Base-by-base conservation (phyloP, 23 tunicate species). In the Ciona savignyi region DNA sequence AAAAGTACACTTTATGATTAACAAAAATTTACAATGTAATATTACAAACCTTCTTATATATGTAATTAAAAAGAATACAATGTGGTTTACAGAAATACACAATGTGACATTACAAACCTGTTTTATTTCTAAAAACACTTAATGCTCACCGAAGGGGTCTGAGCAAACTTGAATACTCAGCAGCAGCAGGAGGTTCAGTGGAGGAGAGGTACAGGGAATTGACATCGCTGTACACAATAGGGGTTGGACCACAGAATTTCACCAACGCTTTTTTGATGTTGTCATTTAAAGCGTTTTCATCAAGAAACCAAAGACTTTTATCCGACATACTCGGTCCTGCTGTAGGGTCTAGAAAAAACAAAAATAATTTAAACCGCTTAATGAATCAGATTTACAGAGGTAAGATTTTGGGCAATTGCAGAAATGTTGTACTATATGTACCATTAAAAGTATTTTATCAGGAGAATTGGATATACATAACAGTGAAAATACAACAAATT, bases 211-310 rank as follows among this genome's bases (percentile, higher is more conserved):
- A 92, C 0, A 90, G 74, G 23, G 83, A 80, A 70, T 92, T 86
- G 68, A 92, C 87, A 68, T 92, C 98, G 42, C 92, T 92, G 77
- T 82, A 88, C 26, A 85, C 98, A 73, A 92, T 86, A n/a, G 98
- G 98, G 23, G 93, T 66, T 0, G 98, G 98, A 22, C 92, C 90
- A 31, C 87, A 85, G 67, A 92, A 92, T 63, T 93, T 92, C n/a
- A 75, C 87, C 62, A 92, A 71, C n/a, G 94, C 86, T 62, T 86
- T 86, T 68, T 93, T 93, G 61, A 93, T 86, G 71, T 93, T 93
- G 51, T 93, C 98, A 33, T 73, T 77, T 29, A 93, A 69, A 19
- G 94, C 98, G 21, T 70, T 48, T 72, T 85, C 92, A 63, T 93
- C 98, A 25, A 93, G 61, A 48, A 60, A 93, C 98, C 98, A 93